Conservation (phyloP, 2,797 vertebrate species). For the Sebastiscus tertius region DNA sequence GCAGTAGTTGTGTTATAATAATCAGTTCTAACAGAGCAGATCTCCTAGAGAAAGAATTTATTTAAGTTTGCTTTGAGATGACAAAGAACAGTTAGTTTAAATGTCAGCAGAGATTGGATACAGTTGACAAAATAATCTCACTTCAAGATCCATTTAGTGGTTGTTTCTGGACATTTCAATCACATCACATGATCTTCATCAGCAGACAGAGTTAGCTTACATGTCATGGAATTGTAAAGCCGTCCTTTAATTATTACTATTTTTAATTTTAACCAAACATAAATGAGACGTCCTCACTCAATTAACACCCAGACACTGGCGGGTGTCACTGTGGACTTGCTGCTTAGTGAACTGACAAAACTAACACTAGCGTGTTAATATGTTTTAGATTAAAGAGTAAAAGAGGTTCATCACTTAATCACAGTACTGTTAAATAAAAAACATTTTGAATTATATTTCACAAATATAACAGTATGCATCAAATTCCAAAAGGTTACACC, state of each 20-base stretch:
- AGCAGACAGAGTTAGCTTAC: neutral
- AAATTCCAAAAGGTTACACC: neutral
- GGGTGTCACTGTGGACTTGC: neutral
- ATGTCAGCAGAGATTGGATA: neutral
- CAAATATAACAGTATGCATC: neutral
- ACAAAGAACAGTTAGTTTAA: neutral
- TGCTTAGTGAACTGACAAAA: neutral
- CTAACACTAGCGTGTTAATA: neutral
- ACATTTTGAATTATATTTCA: neutral
- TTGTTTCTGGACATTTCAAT: slow-evolving; percentile 23
- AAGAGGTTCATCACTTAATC: neutral
- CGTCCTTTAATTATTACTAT: neutral
- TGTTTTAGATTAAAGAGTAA: neutral
- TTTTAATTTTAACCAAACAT: neutral
- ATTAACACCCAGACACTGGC: neutral
- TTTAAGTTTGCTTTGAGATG: slow-evolving; percentile 2
- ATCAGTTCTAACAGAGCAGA: slow-evolving; percentile 4
- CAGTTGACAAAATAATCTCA: neutral
- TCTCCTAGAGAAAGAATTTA: neutral
- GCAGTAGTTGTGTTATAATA: neutral
- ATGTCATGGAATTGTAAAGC: neutral
- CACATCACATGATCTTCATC: neutral
- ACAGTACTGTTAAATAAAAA: neutral
- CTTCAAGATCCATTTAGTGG: neutral
- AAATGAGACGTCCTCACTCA: neutral